phyloP scores from a whole-genome alignment of 2,113 vertebrate genomes.

The Larimichthys polyactis region DNA sequence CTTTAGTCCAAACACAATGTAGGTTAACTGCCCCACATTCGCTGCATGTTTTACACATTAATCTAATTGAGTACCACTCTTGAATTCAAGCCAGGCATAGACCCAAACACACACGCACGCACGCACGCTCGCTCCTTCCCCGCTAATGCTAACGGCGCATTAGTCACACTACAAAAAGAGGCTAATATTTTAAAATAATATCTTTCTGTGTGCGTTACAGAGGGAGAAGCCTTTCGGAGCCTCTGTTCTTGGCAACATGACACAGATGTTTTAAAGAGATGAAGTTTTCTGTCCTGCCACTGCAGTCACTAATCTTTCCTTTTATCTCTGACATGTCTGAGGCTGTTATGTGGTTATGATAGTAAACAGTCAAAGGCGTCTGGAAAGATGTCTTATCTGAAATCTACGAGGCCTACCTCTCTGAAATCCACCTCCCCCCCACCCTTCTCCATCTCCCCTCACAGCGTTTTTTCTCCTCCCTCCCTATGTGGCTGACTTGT shows the following conservation, averaged over 20 bases:
- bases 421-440: constrained; percentile 47
- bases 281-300: constrained; percentile 64
- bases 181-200: constrained; percentile 57
- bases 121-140: constrained; percentile 18
- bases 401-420: constrained; percentile 78
- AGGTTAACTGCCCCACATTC: constrained; percentile 66
- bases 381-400: constrained; percentile 80
- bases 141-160: constrained; percentile 54
- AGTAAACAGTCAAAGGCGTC: constrained; percentile 81
- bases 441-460: constrained; percentile 40
- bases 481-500: constrained; percentile 65
- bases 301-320: constrained; percentile 75
- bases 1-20: constrained; percentile 68
- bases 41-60: constrained; percentile 65
- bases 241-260: constrained; percentile 51
- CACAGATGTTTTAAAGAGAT: constrained; percentile 67
- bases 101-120: constrained; percentile 45
- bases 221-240: constrained; percentile 46
- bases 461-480: constrained; percentile 47
- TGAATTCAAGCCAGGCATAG: constrained; percentile 44
- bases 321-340: constrained; percentile 81
- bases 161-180: constrained; percentile 54
- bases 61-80: constrained; percentile 56
- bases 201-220: constrained; percentile 42
- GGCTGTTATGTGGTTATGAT: constrained; percentile 81